These are phyloP conservation scores for Euleptes europaea DNA, from an alignment of 2,113 vertebrate species.

Conservation along the genomic window DNA sequence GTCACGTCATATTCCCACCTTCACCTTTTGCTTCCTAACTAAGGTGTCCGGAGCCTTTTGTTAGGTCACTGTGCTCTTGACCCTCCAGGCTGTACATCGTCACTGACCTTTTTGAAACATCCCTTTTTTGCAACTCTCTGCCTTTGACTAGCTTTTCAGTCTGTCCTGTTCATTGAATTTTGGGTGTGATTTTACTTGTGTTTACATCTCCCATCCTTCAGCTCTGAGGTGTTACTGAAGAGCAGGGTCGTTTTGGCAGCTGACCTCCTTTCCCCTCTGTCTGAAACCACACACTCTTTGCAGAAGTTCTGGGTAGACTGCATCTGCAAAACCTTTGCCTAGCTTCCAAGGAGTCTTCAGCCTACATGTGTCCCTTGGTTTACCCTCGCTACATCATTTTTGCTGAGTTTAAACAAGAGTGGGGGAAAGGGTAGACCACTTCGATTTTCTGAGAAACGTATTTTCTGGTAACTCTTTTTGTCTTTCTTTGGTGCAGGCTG, in stretches of 20 bases:
- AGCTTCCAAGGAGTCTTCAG: not conserved
- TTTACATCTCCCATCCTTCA: not conserved
- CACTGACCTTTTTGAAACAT: too few species aligned
- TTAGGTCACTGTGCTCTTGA: not conserved
- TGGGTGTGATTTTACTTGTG: not conserved
- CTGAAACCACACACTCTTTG: not conserved
- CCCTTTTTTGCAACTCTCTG: too few species aligned
- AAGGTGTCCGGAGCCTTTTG: not conserved
- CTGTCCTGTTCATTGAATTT: not conserved
- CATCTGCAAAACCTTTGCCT: not conserved
- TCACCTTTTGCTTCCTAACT: not conserved
- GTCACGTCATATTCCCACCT: too few species aligned
- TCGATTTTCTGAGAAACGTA: not conserved
- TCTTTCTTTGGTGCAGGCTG: conserved; percentile 65
- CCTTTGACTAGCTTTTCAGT: not conserved
- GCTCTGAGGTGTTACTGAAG: not conserved
- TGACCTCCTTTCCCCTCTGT: not conserved
- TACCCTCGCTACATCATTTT: not conserved
- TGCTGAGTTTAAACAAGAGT: not conserved
- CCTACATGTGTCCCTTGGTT: not conserved
- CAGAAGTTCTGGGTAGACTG: not conserved
- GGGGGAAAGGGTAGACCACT: not conserved
- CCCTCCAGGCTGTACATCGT: too few species aligned
- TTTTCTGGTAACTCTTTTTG: not conserved
- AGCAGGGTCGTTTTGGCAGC: not conserved